Evolutionary conservation across 2,888 invertebrate genomes (phyloP), one percentile per base, ranked within the genome.

Genomic region (Scaptomyza parva): DNA sequence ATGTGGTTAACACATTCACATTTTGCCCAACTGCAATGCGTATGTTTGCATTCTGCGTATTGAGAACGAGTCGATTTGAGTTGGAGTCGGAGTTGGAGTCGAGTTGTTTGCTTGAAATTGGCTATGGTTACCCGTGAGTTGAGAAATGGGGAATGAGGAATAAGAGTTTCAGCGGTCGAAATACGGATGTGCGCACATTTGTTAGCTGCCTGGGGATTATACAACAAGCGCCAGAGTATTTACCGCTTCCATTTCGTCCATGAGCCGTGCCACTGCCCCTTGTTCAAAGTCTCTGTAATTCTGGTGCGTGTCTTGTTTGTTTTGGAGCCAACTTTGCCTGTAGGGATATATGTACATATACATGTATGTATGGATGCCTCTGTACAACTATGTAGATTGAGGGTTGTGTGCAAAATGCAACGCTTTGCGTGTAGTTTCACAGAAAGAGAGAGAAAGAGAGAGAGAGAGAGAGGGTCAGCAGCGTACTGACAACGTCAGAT

Each of bases 121-220:
- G 18, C 24, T 12, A 11, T 39, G n/a, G 26, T 12, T 35, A 6
- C 30, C 43, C 12, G 18, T 12, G 40, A 24, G 39, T 14, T 41
- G 18, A 6, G 37, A 8, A 33, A 17, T 8, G 37, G 3, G 9
- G 33, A 1, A 20, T 9, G n/a, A 7, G 30, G n/a, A 18, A 52
- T 17, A 30, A 5, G 18, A 30, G 58, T 17, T 65, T 40, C 60
- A 68, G 76, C 52, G 72, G 82, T 76, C 64, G 59, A 67, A 67
- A 77, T 64, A 86, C 75, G 84, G 57, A 81, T 80, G 81, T 71
- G 86, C 63, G 69, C 75, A 84, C 84, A 81, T 81, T 81, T 81
- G 81, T 81, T 77, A 84, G 75, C 84, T 77, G 86, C 78, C 81
- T 68, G 69, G 71, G 85, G 84, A 83, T 80, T 86, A 83, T 75